Percentiles rank a stretch among this genome's conserved stretches.
These are phyloP conservation scores for Xylota sylvarum DNA, from an alignment of 2,888 invertebrate species.

Conservation along the genomic window DNA sequence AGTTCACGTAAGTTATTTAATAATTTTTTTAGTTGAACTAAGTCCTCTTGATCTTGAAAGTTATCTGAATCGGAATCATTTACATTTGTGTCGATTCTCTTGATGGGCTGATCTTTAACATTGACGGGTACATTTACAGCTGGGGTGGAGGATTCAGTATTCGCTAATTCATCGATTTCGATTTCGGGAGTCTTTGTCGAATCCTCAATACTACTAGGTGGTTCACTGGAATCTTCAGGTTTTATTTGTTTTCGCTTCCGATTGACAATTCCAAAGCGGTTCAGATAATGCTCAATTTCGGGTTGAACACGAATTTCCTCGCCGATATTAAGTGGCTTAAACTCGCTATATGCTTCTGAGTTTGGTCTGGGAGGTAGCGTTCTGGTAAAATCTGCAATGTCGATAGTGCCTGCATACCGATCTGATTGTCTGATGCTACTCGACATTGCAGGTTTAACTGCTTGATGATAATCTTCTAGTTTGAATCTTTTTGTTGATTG, in stretches of 20 bases:
- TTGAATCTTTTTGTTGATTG: conserved; percentile 80
- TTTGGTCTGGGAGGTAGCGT: conserved; percentile 81
- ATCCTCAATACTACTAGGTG: conserved; percentile 45
- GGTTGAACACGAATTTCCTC: conserved; percentile 82
- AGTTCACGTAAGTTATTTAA: conserved; percentile 85
- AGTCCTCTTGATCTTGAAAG: conserved; percentile 85
- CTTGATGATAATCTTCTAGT: conserved; percentile 81
- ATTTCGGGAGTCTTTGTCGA: conserved; percentile 9
- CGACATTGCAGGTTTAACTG: conserved; percentile 80
- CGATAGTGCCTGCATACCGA: conserved; percentile 76
- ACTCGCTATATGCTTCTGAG: conserved; percentile 83
- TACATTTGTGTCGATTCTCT: conserved; percentile 62
- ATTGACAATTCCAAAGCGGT: conserved; percentile 84
- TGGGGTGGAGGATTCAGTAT: not conserved
- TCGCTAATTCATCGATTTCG: not conserved
- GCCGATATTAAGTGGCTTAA: conserved; percentile 84
- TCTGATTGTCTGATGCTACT: conserved; percentile 76
- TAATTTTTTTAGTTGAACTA: conserved; percentile 85
- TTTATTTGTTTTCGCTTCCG: conserved; percentile 81
- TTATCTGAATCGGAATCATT: conserved; percentile 33
- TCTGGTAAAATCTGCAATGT: conserved; percentile 80
- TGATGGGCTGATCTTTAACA: conserved; percentile 62
- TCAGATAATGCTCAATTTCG: conserved; percentile 83
- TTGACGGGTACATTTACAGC: not conserved
- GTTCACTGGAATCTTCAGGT: conserved; percentile 76